Percentiles rank a stretch among this genome's conserved stretches.
phyloP scores from a whole-genome alignment of 2,888 invertebrate species.

The Liodrosophila aerea region DNA sequence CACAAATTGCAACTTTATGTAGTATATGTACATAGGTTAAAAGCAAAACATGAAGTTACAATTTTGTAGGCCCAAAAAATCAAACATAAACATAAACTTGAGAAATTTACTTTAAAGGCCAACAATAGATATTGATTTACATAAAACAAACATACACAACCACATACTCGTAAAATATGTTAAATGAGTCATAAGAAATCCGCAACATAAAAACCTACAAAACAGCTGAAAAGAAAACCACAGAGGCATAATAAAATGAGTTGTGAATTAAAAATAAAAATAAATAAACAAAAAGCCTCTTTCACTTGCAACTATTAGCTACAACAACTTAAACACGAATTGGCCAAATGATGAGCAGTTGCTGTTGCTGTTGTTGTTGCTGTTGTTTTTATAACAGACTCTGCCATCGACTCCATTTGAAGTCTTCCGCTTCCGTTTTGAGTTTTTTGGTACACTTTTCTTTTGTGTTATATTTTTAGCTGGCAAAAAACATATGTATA shows the following conservation, averaged over 20 bases:
- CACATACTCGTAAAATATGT: not conserved
- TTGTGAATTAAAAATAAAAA: conserved; percentile 5
- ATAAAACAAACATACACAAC: too few species aligned
- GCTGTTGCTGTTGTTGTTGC: conserved; percentile 17
- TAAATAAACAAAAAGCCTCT: conserved; percentile 45
- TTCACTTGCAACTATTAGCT: conserved; percentile 45
- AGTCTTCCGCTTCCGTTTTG: conserved; percentile 65
- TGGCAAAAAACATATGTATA: too few species aligned
- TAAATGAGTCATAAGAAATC: conserved; percentile 43
- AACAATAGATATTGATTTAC: not conserved
- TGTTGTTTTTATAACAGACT: conserved; percentile 17
- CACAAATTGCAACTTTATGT: too few species aligned
- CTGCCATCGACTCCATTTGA: conserved; percentile 12
- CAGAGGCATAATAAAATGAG: conserved; percentile 9
- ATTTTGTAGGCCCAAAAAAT: too few species aligned
- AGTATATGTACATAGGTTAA: too few species aligned
- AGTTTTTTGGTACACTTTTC: conserved; percentile 17
- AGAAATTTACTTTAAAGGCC: too few species aligned
- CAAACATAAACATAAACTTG: too few species aligned
- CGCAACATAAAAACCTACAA: conserved; percentile 57
- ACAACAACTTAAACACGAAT: conserved; percentile 14
- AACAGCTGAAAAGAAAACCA: conserved; percentile 16
- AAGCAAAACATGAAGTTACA: too few species aligned
- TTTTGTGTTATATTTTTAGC: conserved; percentile 38
- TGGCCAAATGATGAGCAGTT: conserved; percentile 40